phyloP scores from a whole-genome alignment of 2,113 vertebrate species.

The Laticauda colubrina region DNA sequence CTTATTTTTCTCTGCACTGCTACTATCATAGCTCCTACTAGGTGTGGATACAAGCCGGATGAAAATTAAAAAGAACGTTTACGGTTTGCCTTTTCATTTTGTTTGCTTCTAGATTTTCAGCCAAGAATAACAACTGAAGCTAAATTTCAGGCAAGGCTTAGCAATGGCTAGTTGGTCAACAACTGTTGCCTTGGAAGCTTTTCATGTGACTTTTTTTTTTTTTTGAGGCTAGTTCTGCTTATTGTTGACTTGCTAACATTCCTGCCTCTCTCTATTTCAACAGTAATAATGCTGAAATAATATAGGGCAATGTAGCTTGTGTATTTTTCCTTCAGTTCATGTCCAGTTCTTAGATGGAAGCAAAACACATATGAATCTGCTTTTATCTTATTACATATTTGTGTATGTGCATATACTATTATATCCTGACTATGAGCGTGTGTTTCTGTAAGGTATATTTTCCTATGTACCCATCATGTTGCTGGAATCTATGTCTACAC shows the following conservation, averaged over 20 bases:
- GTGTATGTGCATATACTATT: neutral
- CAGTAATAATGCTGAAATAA: neutral
- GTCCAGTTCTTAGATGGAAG: neutral
- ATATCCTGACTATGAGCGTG: neutral
- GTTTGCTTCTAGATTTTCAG: neutral
- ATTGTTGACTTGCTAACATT: neutral
- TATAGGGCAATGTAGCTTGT: neutral
- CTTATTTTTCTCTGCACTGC: neutral
- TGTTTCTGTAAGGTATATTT: neutral
- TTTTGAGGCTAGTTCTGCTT: neutral
- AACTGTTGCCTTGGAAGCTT: neutral
- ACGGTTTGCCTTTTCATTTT: neutral
- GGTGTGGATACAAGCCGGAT: neutral
- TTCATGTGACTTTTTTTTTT: neutral
- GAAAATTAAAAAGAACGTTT: neutral
- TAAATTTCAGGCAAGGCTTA: neutral
- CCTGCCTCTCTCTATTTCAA: neutral
- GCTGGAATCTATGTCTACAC: neutral
- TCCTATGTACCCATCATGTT: neutral
- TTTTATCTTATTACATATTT: neutral
- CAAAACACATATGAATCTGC: neutral
- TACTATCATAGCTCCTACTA: neutral
- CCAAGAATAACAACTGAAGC: neutral
- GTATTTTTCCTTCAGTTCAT: neutral
- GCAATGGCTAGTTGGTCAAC: neutral